phyloP scores from a whole-genome alignment of 2,797 vertebrate species.

The Notoglanidium macrostoma region DNA sequence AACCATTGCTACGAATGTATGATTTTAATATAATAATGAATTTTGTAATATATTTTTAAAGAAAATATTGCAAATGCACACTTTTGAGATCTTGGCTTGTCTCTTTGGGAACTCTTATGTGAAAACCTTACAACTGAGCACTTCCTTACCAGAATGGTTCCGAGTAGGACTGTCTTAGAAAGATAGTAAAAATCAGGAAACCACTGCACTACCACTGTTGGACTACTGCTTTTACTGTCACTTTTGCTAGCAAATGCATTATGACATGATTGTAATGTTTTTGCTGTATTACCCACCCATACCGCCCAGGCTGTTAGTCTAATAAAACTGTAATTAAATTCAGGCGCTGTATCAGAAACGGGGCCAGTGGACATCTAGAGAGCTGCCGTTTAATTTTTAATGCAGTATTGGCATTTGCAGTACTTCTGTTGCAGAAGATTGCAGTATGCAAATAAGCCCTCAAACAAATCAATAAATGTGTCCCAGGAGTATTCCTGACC shows the following conservation, averaged over 20 bases:
- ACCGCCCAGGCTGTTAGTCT: not conserved
- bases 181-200: not conserved
- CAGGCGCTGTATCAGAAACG: not conserved
- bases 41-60: not conserved
- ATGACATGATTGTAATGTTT: no score
- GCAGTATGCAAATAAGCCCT: constrained; percentile 19
- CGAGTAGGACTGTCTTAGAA: not conserved
- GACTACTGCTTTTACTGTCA: not conserved
- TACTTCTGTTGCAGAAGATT: not conserved
- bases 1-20: not conserved
- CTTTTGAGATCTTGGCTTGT: not conserved
- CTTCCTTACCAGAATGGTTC: not conserved
- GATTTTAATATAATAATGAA: not conserved
- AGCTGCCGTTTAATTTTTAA: constrained; percentile 1
- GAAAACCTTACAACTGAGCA: not conserved
- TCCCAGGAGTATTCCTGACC: not conserved
- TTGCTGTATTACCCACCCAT: not conserved
- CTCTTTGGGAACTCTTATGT: not conserved
- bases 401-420: not conserved
- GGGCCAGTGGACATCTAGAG: not conserved
- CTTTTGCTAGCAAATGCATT: not conserved
- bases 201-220: no score
- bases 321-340: not conserved
- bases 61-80: not conserved
- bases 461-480: constrained; percentile 23